Evolutionary conservation across 2,888 invertebrate genomes (phyloP), one percentile per base, ranked within the genome.

Genomic region (Eupithecia tripunctaria): DNA sequence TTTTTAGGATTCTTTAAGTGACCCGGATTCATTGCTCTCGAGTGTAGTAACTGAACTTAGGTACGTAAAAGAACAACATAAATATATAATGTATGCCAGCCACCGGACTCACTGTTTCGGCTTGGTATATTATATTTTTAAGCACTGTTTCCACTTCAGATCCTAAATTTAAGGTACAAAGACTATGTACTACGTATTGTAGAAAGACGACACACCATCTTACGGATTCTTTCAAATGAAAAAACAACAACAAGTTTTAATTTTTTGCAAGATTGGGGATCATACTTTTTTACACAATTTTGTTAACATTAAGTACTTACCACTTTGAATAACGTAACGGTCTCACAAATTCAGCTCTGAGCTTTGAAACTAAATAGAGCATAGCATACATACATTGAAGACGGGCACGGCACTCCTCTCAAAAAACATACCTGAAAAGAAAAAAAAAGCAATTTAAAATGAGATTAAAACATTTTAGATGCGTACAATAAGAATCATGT

Each of bases 361-460:
- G 15, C 60, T 29, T 64, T 36, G 36, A 38, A 38, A 41, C 38
- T 64, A 64, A 64, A 64, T 64, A 14, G 21, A 64, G 38, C 64
- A 64, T 47, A 59, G 60, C 21, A 63, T 73, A 73, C 70, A 67
- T 73, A 73, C 73, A 38, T 62, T 41, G 32, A 36, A 60, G 27
- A 14, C 59, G n/a, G 62, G 36, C 12, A 47, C 62, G 62, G 36
- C 12, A 47, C 62, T 56, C 59, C 56, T 66, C 29, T 67, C 59
- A 27, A 63, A 63, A 43, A 25, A 77, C 75, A 72, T 77, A 77
- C 77, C 77, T 77, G 77, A 56, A 77, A 77, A 47, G n/a, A 77
- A 71, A 77, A 70, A 29, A 72, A 66, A 60, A 68, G 51, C 12
- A 32, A 67, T 68, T 63, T 51, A 59, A 38, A 36, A 64, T 38